Evolutionary conservation across 1,140 invertebrate species (phyloP), one percentile per base, ranked within the genome.

Genomic region (Cydia amplana): DNA sequence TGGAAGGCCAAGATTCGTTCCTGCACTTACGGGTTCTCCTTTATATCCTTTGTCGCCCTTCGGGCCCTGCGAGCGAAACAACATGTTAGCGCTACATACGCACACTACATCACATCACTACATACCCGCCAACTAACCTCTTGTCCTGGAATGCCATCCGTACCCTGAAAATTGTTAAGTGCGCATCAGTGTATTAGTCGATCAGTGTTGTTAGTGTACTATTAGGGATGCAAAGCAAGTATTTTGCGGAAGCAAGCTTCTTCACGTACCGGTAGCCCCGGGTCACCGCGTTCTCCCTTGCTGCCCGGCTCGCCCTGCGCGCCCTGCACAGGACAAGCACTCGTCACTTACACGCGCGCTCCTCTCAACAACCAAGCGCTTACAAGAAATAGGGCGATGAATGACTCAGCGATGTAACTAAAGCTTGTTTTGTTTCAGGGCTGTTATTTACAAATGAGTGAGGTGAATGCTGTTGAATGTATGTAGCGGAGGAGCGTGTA

Each of bases 231-330:
- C 51, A 25, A n/a, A 46, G 72, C 64, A 28, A 40, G 77, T 25
- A 16, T 10, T 14, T 32, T 16, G 23, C 18, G 32, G 43, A 64
- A 18, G 23, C n/a, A 32, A 32, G 63, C 10, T 64, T 25, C 36
- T 51, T 18, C 74, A 95, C 97, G 95, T 95, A 98, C 97, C 87
- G 97, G 97, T 89, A 98, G 93, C 83, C 98, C 97, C 75, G 97
- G 97, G 93, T 98, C 97, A 64, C 97, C 97, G 77, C 97, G 94
- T 94, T 98, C 97, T 77, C 97, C 97, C 94, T 98, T 98, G 80
- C 94, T 95, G 75, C 97, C 97, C 49, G 97, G 96, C 91, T 98
- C 97, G 76, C 97, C 97, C 93, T 97, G 96, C 77, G 97, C 97
- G 80, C 97, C 97, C 97, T 98, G 94, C 77, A 70, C 93, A 93